phyloP scores from a whole-genome alignment of 2,888 invertebrate species.

The Erebia aethiops region DNA sequence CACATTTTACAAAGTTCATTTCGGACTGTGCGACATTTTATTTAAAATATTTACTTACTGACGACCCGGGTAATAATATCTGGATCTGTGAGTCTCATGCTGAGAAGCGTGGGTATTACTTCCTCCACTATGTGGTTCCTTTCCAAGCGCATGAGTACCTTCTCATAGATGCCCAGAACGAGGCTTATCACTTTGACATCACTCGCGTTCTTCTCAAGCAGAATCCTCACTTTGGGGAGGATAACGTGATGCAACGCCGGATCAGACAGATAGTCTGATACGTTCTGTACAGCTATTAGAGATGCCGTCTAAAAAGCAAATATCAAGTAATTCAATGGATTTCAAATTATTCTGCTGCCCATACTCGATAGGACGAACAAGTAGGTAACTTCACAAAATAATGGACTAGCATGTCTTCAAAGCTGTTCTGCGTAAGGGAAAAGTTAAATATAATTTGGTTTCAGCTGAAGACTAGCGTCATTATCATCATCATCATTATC shows the following conservation, averaged over 20 bases:
- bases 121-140: conserved; percentile 94
- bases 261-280: conserved; percentile 93
- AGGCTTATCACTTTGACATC: conserved; percentile 92
- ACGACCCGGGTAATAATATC: conserved; percentile 95
- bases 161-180: conserved; percentile 90
- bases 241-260: conserved; percentile 90
- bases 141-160: conserved; percentile 92
- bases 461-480: too few relatives aligned
- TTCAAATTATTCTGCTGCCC: neutral
- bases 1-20: neutral
- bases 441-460: too few relatives aligned
- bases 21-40: neutral
- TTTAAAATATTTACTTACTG: conserved; percentile 87
- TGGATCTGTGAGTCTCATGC: conserved; percentile 93
- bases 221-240: conserved; percentile 90
- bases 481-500: too few relatives aligned
- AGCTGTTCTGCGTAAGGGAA: neutral
- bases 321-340: neutral
- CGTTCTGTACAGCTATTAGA: conserved; percentile 92
- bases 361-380: neutral
- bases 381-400: too few relatives aligned
- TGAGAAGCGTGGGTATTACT: conserved; percentile 93
- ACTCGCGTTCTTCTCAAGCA: conserved; percentile 90
- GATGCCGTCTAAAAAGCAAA: conserved; percentile 89
- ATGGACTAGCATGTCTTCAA: neutral